phyloP scores from a whole-genome alignment of 1,140 invertebrate species.

The Listronotus oregonensis region DNA sequence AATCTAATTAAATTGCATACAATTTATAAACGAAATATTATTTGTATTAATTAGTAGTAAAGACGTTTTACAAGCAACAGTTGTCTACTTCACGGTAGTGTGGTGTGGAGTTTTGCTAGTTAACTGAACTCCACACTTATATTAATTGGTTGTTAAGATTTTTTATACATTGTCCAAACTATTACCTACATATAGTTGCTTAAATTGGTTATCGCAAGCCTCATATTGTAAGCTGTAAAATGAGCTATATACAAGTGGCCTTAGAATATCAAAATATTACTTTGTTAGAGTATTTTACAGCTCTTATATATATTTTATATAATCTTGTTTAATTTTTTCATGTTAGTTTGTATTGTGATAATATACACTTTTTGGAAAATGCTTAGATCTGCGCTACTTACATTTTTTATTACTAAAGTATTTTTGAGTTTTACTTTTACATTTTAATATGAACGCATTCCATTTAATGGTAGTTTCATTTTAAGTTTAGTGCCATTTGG shows the following conservation, averaged over 20 bases:
- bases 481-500: slow-evolving; percentile 50
- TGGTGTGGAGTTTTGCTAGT: no score
- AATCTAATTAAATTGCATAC: no score
- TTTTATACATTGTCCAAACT: no score
- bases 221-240: neutral
- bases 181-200: neutral
- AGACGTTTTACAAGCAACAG: no score
- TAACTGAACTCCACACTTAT: no score
- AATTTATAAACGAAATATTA: no score
- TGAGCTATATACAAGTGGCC: slow-evolving; percentile 9
- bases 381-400: slow-evolving; percentile 25
- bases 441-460: slow-evolving; percentile 43
- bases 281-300: slow-evolving; percentile 23
- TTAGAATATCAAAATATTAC: slow-evolving; percentile 6
- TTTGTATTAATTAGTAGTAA: no score
- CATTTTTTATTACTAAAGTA: slow-evolving; percentile 12
- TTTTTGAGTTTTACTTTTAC: slow-evolving; percentile 25
- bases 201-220: neutral
- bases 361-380: slow-evolving; percentile 26
- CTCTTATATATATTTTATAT: slow-evolving; percentile 33
- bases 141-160: no score
- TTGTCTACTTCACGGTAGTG: no score
- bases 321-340: slow-evolving; percentile 33
- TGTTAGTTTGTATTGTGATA: slow-evolving; percentile 34
- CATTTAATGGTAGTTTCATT: slow-evolving; percentile 44